These are phyloP conservation scores for Loripinus fragilis DNA, from an alignment of 2,888 invertebrate genomes.

Conservation along the genomic window DNA sequence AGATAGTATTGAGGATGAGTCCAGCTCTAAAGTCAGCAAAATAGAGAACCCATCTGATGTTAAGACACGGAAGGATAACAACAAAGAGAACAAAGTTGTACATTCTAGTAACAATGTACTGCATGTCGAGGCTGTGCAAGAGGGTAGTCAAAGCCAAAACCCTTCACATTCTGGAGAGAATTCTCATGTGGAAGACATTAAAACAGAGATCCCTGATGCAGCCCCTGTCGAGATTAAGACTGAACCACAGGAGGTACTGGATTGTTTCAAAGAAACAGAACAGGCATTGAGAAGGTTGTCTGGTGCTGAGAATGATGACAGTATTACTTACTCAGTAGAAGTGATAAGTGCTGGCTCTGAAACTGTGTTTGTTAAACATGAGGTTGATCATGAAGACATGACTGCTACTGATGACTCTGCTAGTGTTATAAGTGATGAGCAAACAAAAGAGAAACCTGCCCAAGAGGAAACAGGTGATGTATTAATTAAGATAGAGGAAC, in stretches of 20 bases:
- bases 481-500: constrained; percentile 84
- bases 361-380: constrained; percentile 38
- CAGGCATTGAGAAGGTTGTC: constrained; percentile 94
- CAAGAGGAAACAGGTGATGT: constrained; percentile 54
- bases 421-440: background rate
- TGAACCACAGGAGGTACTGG: constrained; percentile 27
- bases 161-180: constrained; percentile 35
- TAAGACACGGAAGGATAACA: background rate
- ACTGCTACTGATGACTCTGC: constrained; percentile 23
- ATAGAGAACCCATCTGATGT: background rate
- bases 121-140: background rate
- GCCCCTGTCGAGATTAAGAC: constrained; percentile 31
- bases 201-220: constrained; percentile 35
- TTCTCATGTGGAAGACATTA: constrained; percentile 41
- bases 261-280: constrained; percentile 93
- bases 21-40: background rate
- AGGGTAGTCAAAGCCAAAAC: background rate
- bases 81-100: constrained; percentile 10
- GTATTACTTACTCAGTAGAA: constrained; percentile 14
- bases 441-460: background rate
- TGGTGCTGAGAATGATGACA: constrained; percentile 89
- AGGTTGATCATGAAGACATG: constrained; percentile 38
- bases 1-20: background rate
- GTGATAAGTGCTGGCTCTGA: constrained; percentile 2
- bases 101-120: background rate